Evolutionary conservation across 2,797 vertebrate species (phyloP), one percentile per base, ranked within the genome.

Genomic region (Acestrorhynchus altus): DNA sequence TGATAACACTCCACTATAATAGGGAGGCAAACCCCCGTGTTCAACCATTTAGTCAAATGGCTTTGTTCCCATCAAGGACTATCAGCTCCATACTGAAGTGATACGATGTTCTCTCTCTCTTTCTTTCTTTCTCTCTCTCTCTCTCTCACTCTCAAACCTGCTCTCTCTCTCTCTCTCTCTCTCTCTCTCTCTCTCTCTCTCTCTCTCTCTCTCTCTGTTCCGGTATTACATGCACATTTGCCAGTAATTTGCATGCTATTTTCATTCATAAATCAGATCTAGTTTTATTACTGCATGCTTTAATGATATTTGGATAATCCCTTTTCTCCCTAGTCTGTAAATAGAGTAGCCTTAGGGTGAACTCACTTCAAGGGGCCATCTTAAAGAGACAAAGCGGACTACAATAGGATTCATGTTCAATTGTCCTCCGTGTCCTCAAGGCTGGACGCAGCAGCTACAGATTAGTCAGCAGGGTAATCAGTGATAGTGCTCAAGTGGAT

Each of bases 291-390:
- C 74, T 16, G 73, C 73, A 71, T 72, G 72, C 68, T 83, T 85
- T 75, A 84, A 80, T 85, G 81, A 78, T 83, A 85, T 85, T 82
- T 82, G 51, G 28, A 42, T 85, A 84, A 82, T 85, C 78, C 83
- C 70, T 56, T 76, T 84, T 79, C 67, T 63, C 52, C 64, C 26
- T 67, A 35, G 68, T 72, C 74, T 80, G 81, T 84, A 79, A 78
- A 78, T 56, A 83, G 77, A 70, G 63, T 54, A 81, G 84, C 80
- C 77, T 80, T 67, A 74, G 84, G 86, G 79, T 81, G 69, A 73
- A 73, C 74, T 71, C 57, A 54, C 71, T 70, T 74, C 40, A 28
- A 84, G 75, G 74, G 74, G 74, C 69, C 72, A 65, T 77, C 69
- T 84, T 79, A 77, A 59, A 9, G 39, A 77, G 44, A 83, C 77